Evolutionary conservation across 2,888 invertebrate species (phyloP), one percentile per base, ranked within the genome.

Genomic region (Melanotus villosus): DNA sequence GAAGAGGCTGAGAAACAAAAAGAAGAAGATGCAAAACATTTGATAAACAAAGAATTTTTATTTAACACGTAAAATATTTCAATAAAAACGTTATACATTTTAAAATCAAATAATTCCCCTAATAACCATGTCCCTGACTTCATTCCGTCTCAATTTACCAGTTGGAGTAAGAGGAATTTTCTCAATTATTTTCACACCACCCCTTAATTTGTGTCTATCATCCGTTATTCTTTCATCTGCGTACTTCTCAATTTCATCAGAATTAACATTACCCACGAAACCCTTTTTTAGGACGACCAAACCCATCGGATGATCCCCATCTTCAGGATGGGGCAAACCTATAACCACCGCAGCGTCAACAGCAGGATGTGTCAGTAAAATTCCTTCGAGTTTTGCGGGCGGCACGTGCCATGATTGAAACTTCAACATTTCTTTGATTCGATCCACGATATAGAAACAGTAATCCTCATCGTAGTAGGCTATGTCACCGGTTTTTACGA

Each of bases 321-420:
- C 87, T 12, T 84, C 82, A 0, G 87, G 84, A 78, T 94, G 90
- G 0, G 91, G 90, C 18, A 93, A 83, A 0, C 95, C 95, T 68
- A 96, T 85, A 0, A 97, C 95, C 0, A 92, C 95, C 0, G 92
- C 93, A 77, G 95, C 94, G 16, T 87, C 82, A 0, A 97, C 88
- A 19, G 88, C 89, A 0, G 93, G 91, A 82, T 94, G 92, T 21
- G 88, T 86, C 63, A 90, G 87, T 0, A 95, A 78, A 1, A 93
- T 77, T 43, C 86, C 88, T 82, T 96, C 96, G 18, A 96, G 81
- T 80, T 95, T 94, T 0, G 95, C 93, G n/a, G 96, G 96, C 5
- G 94, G 89, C 2, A 88, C 87, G 75, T 87, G 86, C 79, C 85
- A 80, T 50, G 79, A 12, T 71, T 65, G 71, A 60, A 56, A 76